phyloP scores from a whole-genome alignment of 2,888 invertebrate genomes.

The Diarsia dahlii region DNA sequence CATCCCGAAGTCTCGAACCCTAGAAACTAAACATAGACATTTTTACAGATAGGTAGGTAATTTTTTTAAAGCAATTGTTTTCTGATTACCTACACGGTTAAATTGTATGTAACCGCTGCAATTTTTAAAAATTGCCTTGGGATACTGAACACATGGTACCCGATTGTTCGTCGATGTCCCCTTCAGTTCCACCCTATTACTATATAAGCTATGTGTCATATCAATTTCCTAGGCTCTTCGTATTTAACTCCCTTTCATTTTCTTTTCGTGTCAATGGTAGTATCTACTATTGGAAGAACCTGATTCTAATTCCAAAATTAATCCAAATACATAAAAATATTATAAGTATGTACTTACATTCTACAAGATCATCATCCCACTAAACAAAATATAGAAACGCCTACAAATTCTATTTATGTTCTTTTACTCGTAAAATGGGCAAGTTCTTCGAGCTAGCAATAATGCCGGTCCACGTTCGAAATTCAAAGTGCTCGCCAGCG shows the following conservation, averaged over 20 bases:
- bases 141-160: too few relatives aligned
- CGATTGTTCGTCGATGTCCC: too few relatives aligned
- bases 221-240: background rate
- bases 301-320: background rate
- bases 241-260: background rate
- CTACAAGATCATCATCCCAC: background rate
- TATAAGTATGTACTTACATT: background rate
- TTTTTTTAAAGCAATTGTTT: too few relatives aligned
- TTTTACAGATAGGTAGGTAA: too few relatives aligned
- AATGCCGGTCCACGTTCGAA: constrained; percentile 65
- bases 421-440: constrained; percentile 46
- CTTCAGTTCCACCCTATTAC: too few relatives aligned
- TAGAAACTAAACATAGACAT: too few relatives aligned
- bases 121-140: too few relatives aligned
- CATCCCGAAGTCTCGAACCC: too few relatives aligned
- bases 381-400: background rate
- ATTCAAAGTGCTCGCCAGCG: constrained; percentile 66
- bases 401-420: constrained; percentile 1
- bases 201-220: too few relatives aligned
- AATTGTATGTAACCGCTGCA: too few relatives aligned
- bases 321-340: background rate
- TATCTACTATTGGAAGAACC: background rate
- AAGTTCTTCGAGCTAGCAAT: constrained; percentile 49
- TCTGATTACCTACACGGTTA: too few relatives aligned
- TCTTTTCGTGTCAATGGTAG: background rate